Percentiles rank a stretch among this genome's conserved stretches.
These are phyloP conservation scores for Athalia circularis DNA, from an alignment of 2,888 invertebrate genomes.

Conservation along the genomic window DNA sequence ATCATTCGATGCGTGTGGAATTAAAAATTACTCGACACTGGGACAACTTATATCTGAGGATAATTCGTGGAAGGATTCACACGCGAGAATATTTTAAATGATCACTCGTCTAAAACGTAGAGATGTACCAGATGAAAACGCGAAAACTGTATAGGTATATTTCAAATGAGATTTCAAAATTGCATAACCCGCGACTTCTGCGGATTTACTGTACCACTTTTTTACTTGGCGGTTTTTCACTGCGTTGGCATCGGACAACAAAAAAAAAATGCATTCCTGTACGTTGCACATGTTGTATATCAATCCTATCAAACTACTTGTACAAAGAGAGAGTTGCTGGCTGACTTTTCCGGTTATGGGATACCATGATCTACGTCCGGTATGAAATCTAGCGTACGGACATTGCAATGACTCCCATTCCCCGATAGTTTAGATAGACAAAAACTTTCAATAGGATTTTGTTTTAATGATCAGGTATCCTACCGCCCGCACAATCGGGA, in stretches of 20 bases:
- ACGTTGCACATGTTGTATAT: neutral
- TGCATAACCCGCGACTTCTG: too few relatives aligned
- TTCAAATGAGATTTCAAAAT: too few relatives aligned
- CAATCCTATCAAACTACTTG: neutral
- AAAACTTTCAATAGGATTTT: neutral
- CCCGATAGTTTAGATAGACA: too few relatives aligned
- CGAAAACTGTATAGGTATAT: too few relatives aligned
- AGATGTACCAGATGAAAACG: too few relatives aligned
- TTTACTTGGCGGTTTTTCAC: too few relatives aligned
- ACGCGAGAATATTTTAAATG: neutral
- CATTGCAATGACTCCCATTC: too few relatives aligned
- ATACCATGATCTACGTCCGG: slow-evolving; percentile 25
- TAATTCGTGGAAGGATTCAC: neutral
- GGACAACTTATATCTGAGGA: neutral
- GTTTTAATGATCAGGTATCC: neutral
- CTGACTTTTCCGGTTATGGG: slow-evolving; percentile 25
- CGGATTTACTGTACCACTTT: too few relatives aligned
- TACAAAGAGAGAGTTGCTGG: slow-evolving; percentile 28
- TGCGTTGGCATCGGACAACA: too few relatives aligned
- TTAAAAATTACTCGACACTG: neutral
- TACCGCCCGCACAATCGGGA: neutral
- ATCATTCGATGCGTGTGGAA: neutral
- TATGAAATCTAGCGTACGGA: neutral
- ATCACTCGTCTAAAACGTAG: too few relatives aligned
- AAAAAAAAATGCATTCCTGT: too few relatives aligned